Conservation (phyloP, 2,888 invertebrate species). For the Nomada flava region DNA sequence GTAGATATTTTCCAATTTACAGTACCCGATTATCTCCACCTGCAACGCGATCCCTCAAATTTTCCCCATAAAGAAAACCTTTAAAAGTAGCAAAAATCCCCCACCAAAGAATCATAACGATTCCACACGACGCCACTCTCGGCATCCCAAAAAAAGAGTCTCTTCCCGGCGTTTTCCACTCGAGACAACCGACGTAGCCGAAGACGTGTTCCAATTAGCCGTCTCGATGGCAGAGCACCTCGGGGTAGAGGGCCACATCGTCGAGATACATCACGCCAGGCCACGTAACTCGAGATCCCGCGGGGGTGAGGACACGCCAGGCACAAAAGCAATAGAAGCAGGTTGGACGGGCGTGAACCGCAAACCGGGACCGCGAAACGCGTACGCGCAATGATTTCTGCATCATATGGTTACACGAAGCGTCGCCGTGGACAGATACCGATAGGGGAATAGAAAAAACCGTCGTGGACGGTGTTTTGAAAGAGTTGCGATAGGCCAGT, state of each 20-base stretch:
- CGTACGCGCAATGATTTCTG: constrained; percentile 23
- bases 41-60: too few species aligned
- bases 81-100: not conserved
- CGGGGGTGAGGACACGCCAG: not conserved
- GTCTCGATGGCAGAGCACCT: not conserved
- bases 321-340: constrained; percentile 10
- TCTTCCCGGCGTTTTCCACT: constrained; percentile 26
- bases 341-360: constrained; percentile 4
- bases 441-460: not conserved
- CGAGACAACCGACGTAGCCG: constrained; percentile 18
- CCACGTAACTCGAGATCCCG: constrained; percentile 59
- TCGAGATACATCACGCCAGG: constrained; percentile 42
- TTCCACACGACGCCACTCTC: not conserved
- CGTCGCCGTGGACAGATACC: not conserved
- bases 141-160: too few species aligned
- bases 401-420: constrained; percentile 32
- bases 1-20: too few species aligned
- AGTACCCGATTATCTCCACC: too few species aligned
- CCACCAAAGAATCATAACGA: not conserved
- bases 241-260: not conserved
- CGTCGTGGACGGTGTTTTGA: constrained; percentile 20
- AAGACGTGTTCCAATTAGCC: constrained; percentile 17
- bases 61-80: too few species aligned
- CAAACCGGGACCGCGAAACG: constrained; percentile 42
- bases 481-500: constrained; percentile 1